Base-by-base conservation (phyloP, 2,113 vertebrate genomes). In the Sterrhoptilus dennistouni region DNA sequence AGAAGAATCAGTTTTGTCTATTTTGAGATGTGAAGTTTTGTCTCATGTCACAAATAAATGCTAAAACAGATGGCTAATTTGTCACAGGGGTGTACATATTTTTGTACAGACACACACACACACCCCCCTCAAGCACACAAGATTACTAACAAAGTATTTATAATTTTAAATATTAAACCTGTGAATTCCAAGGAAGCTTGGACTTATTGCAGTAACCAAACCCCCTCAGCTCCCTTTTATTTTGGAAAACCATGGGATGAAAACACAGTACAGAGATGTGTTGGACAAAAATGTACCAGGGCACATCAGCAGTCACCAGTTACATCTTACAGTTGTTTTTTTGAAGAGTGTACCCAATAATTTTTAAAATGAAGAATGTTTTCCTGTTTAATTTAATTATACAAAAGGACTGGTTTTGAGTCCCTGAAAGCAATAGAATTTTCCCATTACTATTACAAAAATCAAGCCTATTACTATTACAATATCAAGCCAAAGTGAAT, bases 21-120 rank as follows among this genome's bases (percentile, higher is more conserved):
- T 90, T 93, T 92, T 89, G 68, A 92, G 87, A 81, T 33, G 15
- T 54, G 45, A 91, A 72, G 28, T 83, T 97, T 91, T 84, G 76
- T 85, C 77, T 94, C 31, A 63, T 91, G 76, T 86, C 72, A 85
- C 38, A 94, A 95, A 95, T 52, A 83, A 89, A 89, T 75, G 59
- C 54, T 63, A 70, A 95, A 95, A 53, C 93, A 90, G 74, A 95
- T 94, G 82, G 82, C 11, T 92, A 31, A 83, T 94, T 95, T 92
- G 45, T 83, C 83, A 90, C 49, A 92, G 36, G 63, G 31, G 11
- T 90, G 27, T 80, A 38, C 42, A 79, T 95, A 85, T 85, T 70
- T 93, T 85, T 88, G 33, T 70, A 42, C 20, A 87, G 16, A 77
- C 20, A 59, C 28, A n/a, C 12, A 69, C 25, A 38, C 13, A 17